Base-by-base conservation (phyloP, 2,888 invertebrate species). In the Aphidoletes aphidimyza region DNA sequence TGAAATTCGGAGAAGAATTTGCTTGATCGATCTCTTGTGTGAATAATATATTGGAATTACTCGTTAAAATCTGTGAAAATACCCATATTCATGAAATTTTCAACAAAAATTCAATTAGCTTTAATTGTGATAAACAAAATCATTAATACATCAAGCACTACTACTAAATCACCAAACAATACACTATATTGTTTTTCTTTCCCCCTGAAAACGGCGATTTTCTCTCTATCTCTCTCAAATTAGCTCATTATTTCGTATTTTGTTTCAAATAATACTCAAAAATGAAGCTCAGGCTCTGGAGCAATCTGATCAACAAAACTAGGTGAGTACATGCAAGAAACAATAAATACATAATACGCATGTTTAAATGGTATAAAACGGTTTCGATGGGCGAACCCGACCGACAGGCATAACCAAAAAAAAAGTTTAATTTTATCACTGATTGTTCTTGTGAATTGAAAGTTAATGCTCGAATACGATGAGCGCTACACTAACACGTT, bases 361-460 rank as follows among this genome's bases (percentile, higher is more conserved):
- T 34, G 30, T 30, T 17, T 69, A 69, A 69, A 69, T 30, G 17
- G 30, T 34, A 69, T 69, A 69, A 69, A 69, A 69, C 69, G 69
- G 54, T 69, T 69, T 69, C 30, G 30, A 69, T 69, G 69, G 69
- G 69, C 69, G 69, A 69, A 69, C 69, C 69, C 69, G 22, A 69
- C 69, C 69, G 69, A 69, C 26, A 69, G 69, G 69, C 69, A 69
- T 69, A 69, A 69, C 69, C 69, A 14, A 54, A 54, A 54, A 54
- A 22, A 69, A 69, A 69, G 30, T 19, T 69, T 69, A 37, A 37
- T 37, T 81, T 81, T 81, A 81, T 81, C 81, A 39, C 81, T 81
- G 81, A 81, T 81, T 81, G 81, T 81, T 81, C 81, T 81, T 81
- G 81, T 37, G 81, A 81, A 81, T 81, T 81, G 81, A 81, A 81